Base-by-base conservation (phyloP, 2,113 vertebrate genomes). In the Mormoops blainvillei region DNA sequence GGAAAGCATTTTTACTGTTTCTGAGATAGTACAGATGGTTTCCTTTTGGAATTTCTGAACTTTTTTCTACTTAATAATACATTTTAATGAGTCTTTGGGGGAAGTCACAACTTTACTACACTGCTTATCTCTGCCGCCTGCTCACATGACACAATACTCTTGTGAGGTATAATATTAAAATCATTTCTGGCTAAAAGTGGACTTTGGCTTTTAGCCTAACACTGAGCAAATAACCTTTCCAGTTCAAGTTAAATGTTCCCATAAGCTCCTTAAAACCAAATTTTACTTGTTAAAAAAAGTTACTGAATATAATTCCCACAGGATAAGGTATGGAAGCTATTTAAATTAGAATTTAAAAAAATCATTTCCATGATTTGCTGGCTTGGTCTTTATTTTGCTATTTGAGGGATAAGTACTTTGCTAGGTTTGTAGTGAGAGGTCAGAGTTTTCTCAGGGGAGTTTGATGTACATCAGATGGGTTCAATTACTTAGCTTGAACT, bases 191-290 rank as follows among this genome's bases (percentile, higher is more conserved):
- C 97, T 85, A 92, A 97, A 98, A 97, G 94, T 2, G 76, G 58
- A 81, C 96, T 97, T 98, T 98, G 68, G 76, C 87, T 97, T 98
- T 91, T 95, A 89, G 58, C 92, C 95, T 86, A 97, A 97, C 92
- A 65, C 70, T 81, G 97, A 94, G 89, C 84, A 97, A 96, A 76
- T 95, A 97, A 94, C 95, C 10, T 96, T 97, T 97, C 65, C 56
- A 96, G 86, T 91, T 12, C 89, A 96, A 98, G 45, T 89, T 97
- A 1, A 97, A 83, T 78, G 91, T 77, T 98, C 78, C 81, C 61
- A 82, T 73, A 94, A 80, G 74, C 58, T 97, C 97, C 96, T 95
- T 97, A 94, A 95, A 96, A 96, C 56, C 48, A 96, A 96, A 96
- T 96, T 96, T 96, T 96, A 68, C 45, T 93, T 96, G 70, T 96